Evolutionary conservation across 1,140 invertebrate genomes (phyloP).

Genomic region (Drosophila miranda): DNA sequence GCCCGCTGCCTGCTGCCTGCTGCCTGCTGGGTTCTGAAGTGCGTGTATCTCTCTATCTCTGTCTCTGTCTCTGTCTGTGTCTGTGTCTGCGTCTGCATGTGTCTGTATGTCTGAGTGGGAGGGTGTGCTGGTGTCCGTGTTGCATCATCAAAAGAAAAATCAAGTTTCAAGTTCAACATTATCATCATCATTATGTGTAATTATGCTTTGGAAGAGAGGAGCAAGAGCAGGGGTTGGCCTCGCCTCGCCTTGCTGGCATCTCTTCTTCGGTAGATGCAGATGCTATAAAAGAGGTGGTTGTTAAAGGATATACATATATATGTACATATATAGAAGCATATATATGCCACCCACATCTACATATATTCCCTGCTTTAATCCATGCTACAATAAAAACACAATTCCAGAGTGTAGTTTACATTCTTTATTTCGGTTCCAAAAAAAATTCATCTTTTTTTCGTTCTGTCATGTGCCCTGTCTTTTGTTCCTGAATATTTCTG

Average conservation of each 20-base stretch:
- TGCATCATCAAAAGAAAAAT: conserved; percentile 27
- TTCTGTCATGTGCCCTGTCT: conserved; percentile 33
- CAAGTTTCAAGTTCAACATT: conserved; percentile 55
- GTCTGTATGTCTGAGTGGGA: conserved; percentile 7
- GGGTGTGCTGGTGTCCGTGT: neutral
- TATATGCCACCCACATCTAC: too few relatives aligned
- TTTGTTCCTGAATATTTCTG: conserved; percentile 22
- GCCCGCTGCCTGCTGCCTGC: neutral
- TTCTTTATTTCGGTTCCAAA: conserved; percentile 78
- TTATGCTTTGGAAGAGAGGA: conserved; percentile 1
- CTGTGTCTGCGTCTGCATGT: conserved; percentile 1
- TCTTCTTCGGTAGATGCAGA: too few relatives aligned
- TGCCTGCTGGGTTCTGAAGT: conserved; percentile 20
- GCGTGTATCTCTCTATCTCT: conserved; percentile 1
- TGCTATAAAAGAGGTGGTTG: too few relatives aligned
- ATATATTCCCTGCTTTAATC: neutral
- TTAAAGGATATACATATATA: too few relatives aligned
- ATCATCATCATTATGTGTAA: conserved; percentile 45
- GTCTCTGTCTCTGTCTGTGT: neutral
- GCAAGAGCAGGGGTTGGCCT: neutral
- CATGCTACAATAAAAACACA: neutral
- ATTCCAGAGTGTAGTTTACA: conserved; percentile 60
- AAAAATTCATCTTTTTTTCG: conserved; percentile 54
- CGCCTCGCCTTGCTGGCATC: too few relatives aligned
- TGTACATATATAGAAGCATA: too few relatives aligned